phyloP scores from a whole-genome alignment of 2,888 invertebrate genomes.

The Cybosia mesomella region DNA sequence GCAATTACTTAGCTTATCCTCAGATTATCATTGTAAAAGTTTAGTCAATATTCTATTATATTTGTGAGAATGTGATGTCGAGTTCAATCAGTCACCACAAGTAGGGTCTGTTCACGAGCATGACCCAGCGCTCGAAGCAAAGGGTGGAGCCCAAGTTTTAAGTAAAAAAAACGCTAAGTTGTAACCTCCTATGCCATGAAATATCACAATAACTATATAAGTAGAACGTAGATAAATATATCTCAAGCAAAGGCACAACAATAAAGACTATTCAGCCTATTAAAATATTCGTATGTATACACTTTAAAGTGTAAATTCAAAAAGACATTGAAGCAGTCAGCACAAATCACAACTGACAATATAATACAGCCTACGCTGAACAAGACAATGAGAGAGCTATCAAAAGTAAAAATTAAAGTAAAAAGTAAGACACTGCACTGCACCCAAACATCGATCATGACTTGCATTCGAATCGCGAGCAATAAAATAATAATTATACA shows the following conservation, averaged over 20 bases:
- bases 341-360: slow-evolving; percentile 65
- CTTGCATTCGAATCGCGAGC: slow-evolving; percentile 78
- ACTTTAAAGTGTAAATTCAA: slow-evolving; percentile 60
- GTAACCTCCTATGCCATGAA: slow-evolving; percentile 12
- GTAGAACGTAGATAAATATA: slow-evolving; percentile 39
- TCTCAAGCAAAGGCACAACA: slow-evolving; percentile 46
- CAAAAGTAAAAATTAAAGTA: slow-evolving; percentile 66
- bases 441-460: slow-evolving; percentile 77
- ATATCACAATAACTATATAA: neutral
- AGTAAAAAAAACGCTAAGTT: neutral
- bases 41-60: no score
- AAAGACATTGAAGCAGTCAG: slow-evolving; percentile 53
- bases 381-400: slow-evolving; percentile 71
- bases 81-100: no score
- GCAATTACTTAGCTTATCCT: no score
- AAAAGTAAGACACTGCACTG: slow-evolving; percentile 65
- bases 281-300: slow-evolving; percentile 48
- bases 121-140: neutral
- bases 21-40: no score
- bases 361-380: slow-evolving; percentile 71
- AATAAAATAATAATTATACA: slow-evolving; percentile 86
- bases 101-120: no score
- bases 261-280: slow-evolving; percentile 39
- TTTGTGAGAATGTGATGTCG: no score
- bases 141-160: neutral